These are phyloP conservation scores for Propithecus coquereli DNA, from an alignment of 2,113 vertebrate species.

Conservation along the genomic window DNA sequence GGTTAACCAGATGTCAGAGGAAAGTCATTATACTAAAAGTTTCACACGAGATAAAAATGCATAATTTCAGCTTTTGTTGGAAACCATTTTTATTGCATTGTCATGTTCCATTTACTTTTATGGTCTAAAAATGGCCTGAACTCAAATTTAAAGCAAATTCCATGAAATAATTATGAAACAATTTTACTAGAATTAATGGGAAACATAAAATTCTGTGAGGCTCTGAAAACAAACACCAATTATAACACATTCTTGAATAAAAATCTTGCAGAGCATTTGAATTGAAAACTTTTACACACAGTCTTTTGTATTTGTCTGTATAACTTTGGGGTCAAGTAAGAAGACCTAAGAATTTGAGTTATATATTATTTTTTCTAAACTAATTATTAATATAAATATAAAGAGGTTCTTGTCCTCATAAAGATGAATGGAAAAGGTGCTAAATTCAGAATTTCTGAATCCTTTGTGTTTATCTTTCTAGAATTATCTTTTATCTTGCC, in stretches of 20 bases:
- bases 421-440: neutral
- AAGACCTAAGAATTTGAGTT: neutral
- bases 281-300: neutral
- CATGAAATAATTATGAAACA: conserved; percentile 18
- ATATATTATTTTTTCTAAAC: neutral
- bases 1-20: neutral
- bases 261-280: neutral
- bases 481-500: neutral
- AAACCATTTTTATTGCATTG: conserved; percentile 38
- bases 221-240: conserved; percentile 26
- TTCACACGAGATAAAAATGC: conserved; percentile 8
- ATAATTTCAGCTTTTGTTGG: conserved; percentile 29
- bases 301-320: neutral
- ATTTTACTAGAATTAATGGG: conserved; percentile 9
- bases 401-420: neutral
- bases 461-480: neutral
- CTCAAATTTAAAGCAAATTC: conserved; percentile 35
- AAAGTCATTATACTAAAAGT: neutral
- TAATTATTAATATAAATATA: neutral
- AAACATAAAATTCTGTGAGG: neutral
- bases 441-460: neutral
- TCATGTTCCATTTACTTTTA: conserved; percentile 42
- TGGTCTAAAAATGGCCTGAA: neutral
- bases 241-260: neutral
- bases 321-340: neutral